Percentiles rank a stretch among this genome's conserved stretches.
Conservation (phyloP, 2,113 vertebrate genomes). For the Istiophorus platypterus region DNA sequence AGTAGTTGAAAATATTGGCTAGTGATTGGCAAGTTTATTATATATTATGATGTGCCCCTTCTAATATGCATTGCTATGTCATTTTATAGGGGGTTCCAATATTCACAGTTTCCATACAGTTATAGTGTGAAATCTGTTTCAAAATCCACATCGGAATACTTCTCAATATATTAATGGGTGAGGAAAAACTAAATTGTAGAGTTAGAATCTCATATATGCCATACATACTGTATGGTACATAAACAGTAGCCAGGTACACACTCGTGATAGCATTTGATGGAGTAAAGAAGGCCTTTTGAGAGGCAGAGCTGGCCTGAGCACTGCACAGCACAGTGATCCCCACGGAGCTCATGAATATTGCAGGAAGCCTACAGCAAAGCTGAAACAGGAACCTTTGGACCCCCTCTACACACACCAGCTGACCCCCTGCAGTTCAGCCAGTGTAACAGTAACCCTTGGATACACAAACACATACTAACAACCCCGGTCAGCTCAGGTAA, state of each 20-base stretch:
- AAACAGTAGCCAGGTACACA: conserved; percentile 2
- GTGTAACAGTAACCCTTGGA: conserved; percentile 74
- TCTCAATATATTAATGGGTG: not conserved
- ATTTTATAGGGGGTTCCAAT: not conserved
- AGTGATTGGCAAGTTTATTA: not conserved
- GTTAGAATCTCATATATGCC: not conserved
- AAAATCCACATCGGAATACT: not conserved
- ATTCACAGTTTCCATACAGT: not conserved
- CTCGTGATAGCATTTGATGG: conserved; percentile 30
- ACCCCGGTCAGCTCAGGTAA: conserved; percentile 81
- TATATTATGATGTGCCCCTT: not conserved
- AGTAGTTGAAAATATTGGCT: no score
- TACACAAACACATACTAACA: conserved; percentile 47
- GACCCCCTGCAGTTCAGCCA: conserved; percentile 73
- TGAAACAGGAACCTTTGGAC: conserved; percentile 81
- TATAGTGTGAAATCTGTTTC: not conserved
- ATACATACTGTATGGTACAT: not conserved
- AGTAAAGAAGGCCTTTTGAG: conserved; percentile 43
- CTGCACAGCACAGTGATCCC: conserved; percentile 68
- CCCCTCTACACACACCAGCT: conserved; percentile 73
- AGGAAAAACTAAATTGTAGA: not conserved
- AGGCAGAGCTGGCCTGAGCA: conserved; percentile 39
- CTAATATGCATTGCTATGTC: not conserved
- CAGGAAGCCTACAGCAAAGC: conserved; percentile 80
- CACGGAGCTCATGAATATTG: conserved; percentile 83